Evolutionary conservation across 2,888 invertebrate species (phyloP), one percentile per base, ranked within the genome.

Genomic region (Diplazon laetatorius): DNA sequence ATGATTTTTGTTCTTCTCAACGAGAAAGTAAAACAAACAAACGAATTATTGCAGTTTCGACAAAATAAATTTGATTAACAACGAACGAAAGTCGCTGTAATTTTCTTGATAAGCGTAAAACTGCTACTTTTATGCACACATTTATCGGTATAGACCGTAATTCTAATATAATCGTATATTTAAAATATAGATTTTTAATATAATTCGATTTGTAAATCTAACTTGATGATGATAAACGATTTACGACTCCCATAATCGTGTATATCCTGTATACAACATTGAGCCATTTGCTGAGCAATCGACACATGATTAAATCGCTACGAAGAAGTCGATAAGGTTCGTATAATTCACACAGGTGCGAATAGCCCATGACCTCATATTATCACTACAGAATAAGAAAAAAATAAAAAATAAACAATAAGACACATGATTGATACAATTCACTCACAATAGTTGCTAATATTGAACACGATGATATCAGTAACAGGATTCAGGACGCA

Each of bases 231-330:
- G n/a, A n/a, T n/a, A n/a, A 63, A 18, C 52, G 52, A 55, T 72
- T 20, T 22, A 12, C 16, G 71, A 74, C 71, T 75, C 82, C 81
- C 77, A 81, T 72, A 46, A 35, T 74, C 79, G 83, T 44, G 85
- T 86, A 86, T 82, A 84, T 57, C 83, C 73, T 55, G 84, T 76
- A 78, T 86, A 86, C 86, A 81, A 81, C 81, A 65, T 69, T 77
- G 85, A 85, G 85, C 25, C 76, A 14, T 20, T 74, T 42, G 42
- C 74, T 66, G 30, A 70, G 57, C 20, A 50, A 65, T 50, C 50
- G 42, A 76, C 37, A 37, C 39, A 37, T 25, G 20, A 63, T 62
- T 63, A 52, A 25, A 48, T 68, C 44, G 18, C 39, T 35, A 14
- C 20, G n/a, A n/a, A 60, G 18, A 46, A 68, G 81, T 78, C 85